Base-by-base conservation (phyloP, 2,113 vertebrate species). In the Lichenostomus cassidix region DNA sequence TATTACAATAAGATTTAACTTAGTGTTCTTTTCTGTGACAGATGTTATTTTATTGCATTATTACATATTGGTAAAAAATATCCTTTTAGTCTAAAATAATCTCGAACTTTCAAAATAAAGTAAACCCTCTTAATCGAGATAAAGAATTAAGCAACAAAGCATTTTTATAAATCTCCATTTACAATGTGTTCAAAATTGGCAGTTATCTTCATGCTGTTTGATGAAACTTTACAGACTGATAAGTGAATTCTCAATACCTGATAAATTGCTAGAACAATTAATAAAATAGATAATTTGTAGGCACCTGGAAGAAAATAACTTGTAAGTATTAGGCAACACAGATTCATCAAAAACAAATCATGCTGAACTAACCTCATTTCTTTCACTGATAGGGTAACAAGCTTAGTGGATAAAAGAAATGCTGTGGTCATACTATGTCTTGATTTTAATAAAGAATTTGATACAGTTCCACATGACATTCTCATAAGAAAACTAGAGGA, bases 331-430 rank as follows among this genome's bases (percentile, higher is more conserved):
- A 90, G 82, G 59, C 75, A 94, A 87, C 88, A 87, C 19, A 71
- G 86, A 49, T 88, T 96, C 94, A 96, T 97, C 86, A 94, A 91
- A 96, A 97, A 16, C 68, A 96, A 96, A 97, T 95, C 80, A 91
- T 96, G 94, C 87, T 95, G 95, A 97, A 97, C 95, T 95, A 97
- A 97, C 88, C n/a, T 91, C 5, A 96, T 96, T 97, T 95, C 83
- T 94, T 93, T 82, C 65, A 79, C 28, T 93, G 80, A 84, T 89
- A 94, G 53, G 83, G 90, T 96, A 95, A 97, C 89, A 96, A 93
- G 88, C 90, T 94, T 88, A 90, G 78, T 62, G 86, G 68, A 91
- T 89, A 96, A 94, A 95, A 49, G 60, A 94, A 85, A 94, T 83
- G 15, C 80, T 85, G 53, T 69, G 85, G 91, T 94, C 77, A 80